Conservation (phyloP, 2,797 vertebrate species). For the Thamnophis elegans region DNA sequence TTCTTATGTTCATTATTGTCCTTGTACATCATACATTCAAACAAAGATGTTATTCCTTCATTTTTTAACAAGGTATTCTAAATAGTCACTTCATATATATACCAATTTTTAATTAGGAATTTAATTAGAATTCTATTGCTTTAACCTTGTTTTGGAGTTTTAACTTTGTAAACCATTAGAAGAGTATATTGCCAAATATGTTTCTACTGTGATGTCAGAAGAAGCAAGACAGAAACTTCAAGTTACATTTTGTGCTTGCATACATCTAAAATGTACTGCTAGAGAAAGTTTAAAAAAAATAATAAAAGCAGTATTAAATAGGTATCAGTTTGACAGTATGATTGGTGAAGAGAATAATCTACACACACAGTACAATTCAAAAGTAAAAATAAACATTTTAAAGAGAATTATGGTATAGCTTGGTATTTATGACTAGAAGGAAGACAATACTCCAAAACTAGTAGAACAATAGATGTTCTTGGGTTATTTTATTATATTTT, state of each 20-base stretch:
- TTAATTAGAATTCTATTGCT: neutral
- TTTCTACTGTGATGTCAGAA: neutral
- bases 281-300: neutral
- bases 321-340: neutral
- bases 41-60: too few relatives aligned
- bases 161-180: neutral
- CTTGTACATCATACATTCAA: too few relatives aligned
- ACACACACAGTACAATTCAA: neutral
- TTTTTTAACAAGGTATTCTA: too few relatives aligned
- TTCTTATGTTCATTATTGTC: too few relatives aligned
- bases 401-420: neutral
- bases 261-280: neutral
- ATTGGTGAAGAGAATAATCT: neutral
- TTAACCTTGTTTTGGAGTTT: neutral
- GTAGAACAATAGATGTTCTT: neutral
- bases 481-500: neutral
- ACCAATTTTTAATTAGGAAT: too few relatives aligned
- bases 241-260: neutral
- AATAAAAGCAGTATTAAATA: neutral
- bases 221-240: neutral
- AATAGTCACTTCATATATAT: too few relatives aligned
- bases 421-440: neutral
- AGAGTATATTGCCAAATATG: neutral
- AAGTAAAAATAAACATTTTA: neutral
- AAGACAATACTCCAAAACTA: neutral